Evolutionary conservation across 2,113 vertebrate species (phyloP), one percentile per base, ranked within the genome.

Genomic region (Lepus europaeus): DNA sequence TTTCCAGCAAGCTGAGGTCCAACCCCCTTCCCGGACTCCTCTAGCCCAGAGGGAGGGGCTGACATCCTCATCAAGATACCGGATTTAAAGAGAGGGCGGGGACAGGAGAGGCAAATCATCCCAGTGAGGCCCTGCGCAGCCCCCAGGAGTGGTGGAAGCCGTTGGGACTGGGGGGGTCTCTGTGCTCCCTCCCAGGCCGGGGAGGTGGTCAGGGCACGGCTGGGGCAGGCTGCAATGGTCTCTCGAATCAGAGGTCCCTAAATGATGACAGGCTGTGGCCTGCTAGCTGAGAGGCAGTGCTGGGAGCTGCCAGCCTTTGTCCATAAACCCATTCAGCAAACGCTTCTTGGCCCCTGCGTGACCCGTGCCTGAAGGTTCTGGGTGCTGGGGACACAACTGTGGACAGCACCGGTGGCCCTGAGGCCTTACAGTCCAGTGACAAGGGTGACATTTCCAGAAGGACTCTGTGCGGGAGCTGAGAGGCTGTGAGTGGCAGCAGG

Each of bases 271-370:
- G 51, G 25, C 56, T 9, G 7, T 36, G 84, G 25, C 6, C 0
- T 29, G 3, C 23, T 53, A 12, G 45, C 14, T 33, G 20, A 68
- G 72, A 85, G 0, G 20, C 14, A 14, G 61, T 36, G 23, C 20
- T 17, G 51, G 20, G 33, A 5, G 9, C 27, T 33, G 5, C 13
- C 0, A 10, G 39, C 56, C 3, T 68, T 56, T 16, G 20, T 29
- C 20, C 85, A 59, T 29, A 19, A 11, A 11, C 12, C 19, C 51
- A 33, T 16, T 53, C 23, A 8, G 6, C 69, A 56, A 27, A 36
- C 6, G 5, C 20, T 29, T 36, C n/a, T 6, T 22, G 9, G n/a
- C 20, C 64, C 63, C 7, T 0, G 36, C 0, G 9, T 4, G 39
- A 4, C n/a, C 9, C 56, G 16, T 1, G 0, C 14, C 17, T 27